Conservation (phyloP, 2,113 vertebrate species). For the Marcusenius ussheri region DNA sequence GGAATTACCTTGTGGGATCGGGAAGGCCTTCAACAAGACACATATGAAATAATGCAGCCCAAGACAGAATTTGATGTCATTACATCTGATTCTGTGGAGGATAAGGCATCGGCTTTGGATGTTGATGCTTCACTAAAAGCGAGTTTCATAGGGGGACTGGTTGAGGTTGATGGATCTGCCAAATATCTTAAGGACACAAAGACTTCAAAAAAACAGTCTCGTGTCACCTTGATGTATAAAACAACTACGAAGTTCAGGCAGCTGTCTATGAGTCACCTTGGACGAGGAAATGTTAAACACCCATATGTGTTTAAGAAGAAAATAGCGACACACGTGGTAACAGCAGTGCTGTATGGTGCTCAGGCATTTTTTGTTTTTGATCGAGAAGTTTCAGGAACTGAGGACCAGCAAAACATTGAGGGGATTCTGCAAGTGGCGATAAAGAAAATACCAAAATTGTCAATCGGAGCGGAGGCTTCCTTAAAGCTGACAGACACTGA, state of each 20-base stretch:
- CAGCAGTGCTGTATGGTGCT: conserved; percentile 46
- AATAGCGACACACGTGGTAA: conserved; percentile 47
- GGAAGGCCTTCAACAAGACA: conserved; percentile 9
- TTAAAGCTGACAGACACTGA: conserved; percentile 24
- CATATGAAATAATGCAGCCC: neutral
- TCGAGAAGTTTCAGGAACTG: no score
- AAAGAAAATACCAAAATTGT: no score
- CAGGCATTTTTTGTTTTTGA: no score
- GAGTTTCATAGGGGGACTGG: conserved; percentile 40
- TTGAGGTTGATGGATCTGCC: conserved; percentile 42
- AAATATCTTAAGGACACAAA: conserved; percentile 43
- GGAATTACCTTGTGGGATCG: conserved; percentile 43
- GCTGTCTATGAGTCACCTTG: conserved; percentile 45
- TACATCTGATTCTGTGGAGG: conserved; percentile 38
- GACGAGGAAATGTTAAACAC: conserved; percentile 28
- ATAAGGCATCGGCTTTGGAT: no score
- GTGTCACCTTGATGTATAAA: conserved; percentile 44
- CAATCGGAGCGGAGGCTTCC: conserved; percentile 17
- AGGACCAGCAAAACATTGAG: no score
- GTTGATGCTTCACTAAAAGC: neutral
- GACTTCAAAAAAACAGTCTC: conserved; percentile 32
- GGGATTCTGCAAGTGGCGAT: no score
- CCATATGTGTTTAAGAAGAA: conserved; percentile 27
- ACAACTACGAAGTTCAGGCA: conserved; percentile 37
- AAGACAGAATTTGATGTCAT: conserved; percentile 34